Evolutionary conservation across 2,888 invertebrate species (phyloP).

Genomic region (Nebria salina): DNA sequence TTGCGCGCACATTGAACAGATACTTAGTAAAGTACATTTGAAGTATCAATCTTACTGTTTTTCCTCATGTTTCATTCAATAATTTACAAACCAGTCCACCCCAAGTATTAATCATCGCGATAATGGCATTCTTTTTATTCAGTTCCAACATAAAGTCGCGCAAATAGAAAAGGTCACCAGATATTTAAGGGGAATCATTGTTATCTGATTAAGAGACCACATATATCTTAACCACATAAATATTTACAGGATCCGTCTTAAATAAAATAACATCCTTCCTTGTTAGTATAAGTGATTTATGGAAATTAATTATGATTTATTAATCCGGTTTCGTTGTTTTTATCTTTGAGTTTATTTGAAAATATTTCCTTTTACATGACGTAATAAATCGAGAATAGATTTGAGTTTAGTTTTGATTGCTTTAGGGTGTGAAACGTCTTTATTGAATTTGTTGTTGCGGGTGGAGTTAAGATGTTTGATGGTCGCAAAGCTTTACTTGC

Average conservation of each 20-base stretch:
- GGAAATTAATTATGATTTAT: not conserved
- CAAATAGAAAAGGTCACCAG: not conserved
- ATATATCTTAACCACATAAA: not conserved
- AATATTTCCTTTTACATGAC: not conserved
- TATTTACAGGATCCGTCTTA: not conserved
- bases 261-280: not conserved
- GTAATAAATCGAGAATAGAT: too few species aligned
- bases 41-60: not conserved
- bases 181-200: not conserved
- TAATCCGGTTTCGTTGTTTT: not conserved
- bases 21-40: not conserved
- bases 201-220: not conserved
- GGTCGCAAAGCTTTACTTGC: conserved; percentile 3
- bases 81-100: not conserved
- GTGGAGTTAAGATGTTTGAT: conserved; percentile 24
- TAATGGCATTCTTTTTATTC: not conserved
- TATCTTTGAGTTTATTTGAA: not conserved
- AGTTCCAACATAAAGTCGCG: not conserved
- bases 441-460: conserved; percentile 21
- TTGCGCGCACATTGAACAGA: not conserved
- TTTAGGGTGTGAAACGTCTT: conserved; percentile 4
- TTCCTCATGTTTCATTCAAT: not conserved
- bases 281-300: not conserved
- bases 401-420: too few species aligned
- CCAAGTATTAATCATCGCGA: not conserved